phyloP scores from a whole-genome alignment of 2,888 invertebrate genomes.

The Hypercompe scribonia region DNA sequence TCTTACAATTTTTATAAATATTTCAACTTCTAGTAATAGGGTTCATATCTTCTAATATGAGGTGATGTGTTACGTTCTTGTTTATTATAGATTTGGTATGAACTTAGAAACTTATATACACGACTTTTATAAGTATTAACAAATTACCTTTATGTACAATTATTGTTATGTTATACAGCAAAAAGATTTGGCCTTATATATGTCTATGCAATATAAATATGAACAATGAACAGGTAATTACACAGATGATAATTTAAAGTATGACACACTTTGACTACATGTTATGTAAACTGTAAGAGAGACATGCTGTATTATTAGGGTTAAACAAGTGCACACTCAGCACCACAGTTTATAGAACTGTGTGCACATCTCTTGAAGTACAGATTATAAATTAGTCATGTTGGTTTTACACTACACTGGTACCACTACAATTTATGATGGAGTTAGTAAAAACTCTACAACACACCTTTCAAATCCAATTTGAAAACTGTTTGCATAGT shows the following conservation, averaged over 20 bases:
- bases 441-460: constrained; percentile 38
- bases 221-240: not conserved
- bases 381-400: not conserved
- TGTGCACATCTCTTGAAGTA: not conserved
- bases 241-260: not conserved
- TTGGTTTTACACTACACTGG: constrained; percentile 14
- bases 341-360: not conserved
- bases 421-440: constrained; percentile 12
- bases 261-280: not conserved
- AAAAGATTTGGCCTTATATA: not conserved
- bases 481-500: constrained; percentile 31
- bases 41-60: not conserved
- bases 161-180: not conserved
- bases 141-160: not conserved
- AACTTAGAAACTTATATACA: not conserved
- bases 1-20: not conserved
- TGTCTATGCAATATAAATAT: not conserved
- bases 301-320: not conserved
- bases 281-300: not conserved
- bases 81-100: not conserved
- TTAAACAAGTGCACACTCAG: not conserved
- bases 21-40: not conserved
- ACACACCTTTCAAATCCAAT: constrained; percentile 21
- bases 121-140: not conserved
- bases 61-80: not conserved